Percentiles rank a stretch among this genome's conserved stretches.
Conservation (phyloP, 1,140 invertebrate species). For the Callitettix versicolor region DNA sequence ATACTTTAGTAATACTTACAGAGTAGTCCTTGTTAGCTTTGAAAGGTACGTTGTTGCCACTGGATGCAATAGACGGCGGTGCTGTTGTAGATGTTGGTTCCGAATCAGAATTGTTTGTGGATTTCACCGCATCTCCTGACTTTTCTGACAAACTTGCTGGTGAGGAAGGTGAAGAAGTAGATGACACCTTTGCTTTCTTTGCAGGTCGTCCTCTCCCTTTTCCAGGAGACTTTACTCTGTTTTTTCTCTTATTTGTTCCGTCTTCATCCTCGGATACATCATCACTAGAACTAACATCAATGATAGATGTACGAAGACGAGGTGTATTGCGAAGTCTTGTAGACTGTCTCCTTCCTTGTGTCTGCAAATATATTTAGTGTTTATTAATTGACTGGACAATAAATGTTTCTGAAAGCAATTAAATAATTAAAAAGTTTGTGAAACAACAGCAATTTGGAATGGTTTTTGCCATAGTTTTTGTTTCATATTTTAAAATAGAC, state of each 20-base stretch:
- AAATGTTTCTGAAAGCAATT: no score
- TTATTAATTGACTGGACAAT: no score
- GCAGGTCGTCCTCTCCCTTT: background rate
- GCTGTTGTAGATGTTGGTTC: constrained; percentile 10
- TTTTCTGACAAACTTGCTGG: no score
- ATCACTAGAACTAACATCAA: constrained; percentile 5
- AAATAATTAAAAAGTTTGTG: no score
- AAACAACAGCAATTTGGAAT: no score
- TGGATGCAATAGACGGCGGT: background rate
- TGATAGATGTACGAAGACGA: background rate
- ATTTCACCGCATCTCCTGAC: background rate
- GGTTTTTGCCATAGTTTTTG: no score
- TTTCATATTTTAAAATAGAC: no score
- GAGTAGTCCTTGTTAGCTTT: background rate
- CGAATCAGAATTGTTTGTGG: background rate
- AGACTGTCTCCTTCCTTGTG: constrained; percentile 7
- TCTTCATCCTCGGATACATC: constrained; percentile 10
- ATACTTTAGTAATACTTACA: background rate
- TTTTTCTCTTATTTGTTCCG: constrained; percentile 2
- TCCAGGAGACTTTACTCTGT: background rate
- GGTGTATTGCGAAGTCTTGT: background rate
- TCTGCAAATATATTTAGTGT: background rate
- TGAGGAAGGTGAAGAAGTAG: no score
- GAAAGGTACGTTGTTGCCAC: background rate
- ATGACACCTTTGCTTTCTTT: background rate